Conservation (phyloP, 2,113 vertebrate species). For the Dolichallabes microphthalmus region DNA sequence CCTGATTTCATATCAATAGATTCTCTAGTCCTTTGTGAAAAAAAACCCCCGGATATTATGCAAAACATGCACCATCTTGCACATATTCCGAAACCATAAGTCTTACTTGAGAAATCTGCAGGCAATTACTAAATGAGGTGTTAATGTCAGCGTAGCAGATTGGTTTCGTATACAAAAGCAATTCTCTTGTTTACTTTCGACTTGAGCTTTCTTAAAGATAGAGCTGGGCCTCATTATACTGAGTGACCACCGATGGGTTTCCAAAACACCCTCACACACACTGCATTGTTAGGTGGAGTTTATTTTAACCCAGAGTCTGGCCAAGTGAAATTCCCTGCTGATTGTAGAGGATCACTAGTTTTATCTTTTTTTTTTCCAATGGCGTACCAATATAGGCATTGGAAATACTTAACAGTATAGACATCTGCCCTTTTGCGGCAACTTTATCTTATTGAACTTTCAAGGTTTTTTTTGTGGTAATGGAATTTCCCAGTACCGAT, state of each 20-base stretch:
- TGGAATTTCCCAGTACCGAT: not conserved
- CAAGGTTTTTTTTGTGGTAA: not conserved
- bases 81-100: not conserved
- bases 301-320: slow-evolving; percentile 1
- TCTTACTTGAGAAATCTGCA: not conserved
- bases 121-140: slow-evolving; percentile 11
- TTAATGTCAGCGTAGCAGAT: slow-evolving; percentile 3
- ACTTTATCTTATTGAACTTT: not conserved
- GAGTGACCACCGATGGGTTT: not conserved
- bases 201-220: not conserved
- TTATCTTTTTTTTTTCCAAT: not conserved
- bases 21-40: not conserved
- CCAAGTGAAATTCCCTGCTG: not conserved
- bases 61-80: not conserved
- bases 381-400: not conserved
- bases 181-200: not conserved
- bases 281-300: not conserved
- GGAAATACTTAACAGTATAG: not conserved
- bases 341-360: not conserved
- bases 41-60: not conserved
- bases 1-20: not conserved
- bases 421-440: not conserved
- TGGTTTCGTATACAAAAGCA: slow-evolving; percentile 5
- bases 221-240: not conserved
- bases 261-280: not conserved